Percentiles rank a stretch among this genome's conserved stretches.
Conservation (phyloP, 2,113 vertebrate genomes). For the Chelonoidis abingdonii region DNA sequence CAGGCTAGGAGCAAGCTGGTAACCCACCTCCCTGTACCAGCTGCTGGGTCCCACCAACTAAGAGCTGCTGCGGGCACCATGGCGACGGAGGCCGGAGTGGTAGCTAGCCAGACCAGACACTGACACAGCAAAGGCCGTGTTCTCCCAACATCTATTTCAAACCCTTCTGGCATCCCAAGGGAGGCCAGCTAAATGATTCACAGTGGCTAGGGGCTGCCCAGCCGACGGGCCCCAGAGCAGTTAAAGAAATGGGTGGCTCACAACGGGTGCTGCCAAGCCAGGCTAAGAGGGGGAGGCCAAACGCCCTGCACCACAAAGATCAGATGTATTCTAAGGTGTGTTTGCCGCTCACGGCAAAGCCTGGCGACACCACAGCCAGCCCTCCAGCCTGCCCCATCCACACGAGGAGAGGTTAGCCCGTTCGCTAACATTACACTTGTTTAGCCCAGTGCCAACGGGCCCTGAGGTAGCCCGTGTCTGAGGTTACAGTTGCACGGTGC, state of each 20-base stretch:
- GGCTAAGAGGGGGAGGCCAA: not conserved
- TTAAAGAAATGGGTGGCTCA: not conserved
- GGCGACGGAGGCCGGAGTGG: not conserved
- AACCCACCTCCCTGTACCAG: not conserved
- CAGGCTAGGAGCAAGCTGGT: not conserved
- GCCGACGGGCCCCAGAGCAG: not conserved
- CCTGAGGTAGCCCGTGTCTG: too few species aligned
- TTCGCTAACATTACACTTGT: too few species aligned
- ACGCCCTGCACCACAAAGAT: too few species aligned
- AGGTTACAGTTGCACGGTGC: not conserved
- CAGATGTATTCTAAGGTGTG: accelerated
- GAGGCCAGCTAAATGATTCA: not conserved
- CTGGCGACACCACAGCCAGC: not conserved
- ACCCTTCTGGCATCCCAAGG: too few species aligned
- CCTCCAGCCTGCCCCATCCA: not conserved
- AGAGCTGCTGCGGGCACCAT: not conserved
- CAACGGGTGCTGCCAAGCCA: too few species aligned
- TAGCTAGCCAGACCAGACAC: not conserved
- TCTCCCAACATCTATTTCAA: not conserved
- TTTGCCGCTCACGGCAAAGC: not conserved
- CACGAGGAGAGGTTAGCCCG: too few species aligned
- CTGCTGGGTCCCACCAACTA: not conserved
- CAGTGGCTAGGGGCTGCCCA: not conserved
- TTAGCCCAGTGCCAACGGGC: not conserved
- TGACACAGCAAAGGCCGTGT: not conserved